Evolutionary conservation across 2,888 invertebrate genomes (phyloP).

Genomic region (Slavum lentiscoides): DNA sequence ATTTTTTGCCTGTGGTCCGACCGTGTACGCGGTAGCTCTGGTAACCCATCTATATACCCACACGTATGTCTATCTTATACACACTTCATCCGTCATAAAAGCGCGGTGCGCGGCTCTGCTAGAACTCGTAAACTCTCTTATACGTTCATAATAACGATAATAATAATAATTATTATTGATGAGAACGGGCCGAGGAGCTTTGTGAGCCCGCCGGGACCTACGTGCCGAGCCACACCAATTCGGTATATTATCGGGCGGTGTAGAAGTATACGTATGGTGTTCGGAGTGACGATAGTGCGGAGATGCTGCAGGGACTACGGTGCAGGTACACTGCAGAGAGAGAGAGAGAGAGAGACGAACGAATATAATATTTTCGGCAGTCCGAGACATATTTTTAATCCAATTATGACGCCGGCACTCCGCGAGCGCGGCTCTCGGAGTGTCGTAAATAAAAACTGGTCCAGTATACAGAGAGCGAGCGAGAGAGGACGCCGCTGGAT

Average conservation of each 20-base stretch:
- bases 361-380: conserved; percentile 46
- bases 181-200: conserved; percentile 38
- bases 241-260: conserved; percentile 33
- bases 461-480: neutral
- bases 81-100: conserved; percentile 45
- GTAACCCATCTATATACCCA: no score
- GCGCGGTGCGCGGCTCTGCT: neutral
- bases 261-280: neutral
- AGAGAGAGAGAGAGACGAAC: conserved; percentile 2
- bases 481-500: no score
- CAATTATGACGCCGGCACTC: conserved; percentile 42
- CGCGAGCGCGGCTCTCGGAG: neutral
- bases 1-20: neutral
- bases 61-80: neutral
- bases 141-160: conserved; percentile 34
- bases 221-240: conserved; percentile 48
- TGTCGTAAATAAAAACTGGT: conserved; percentile 42
- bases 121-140: conserved; percentile 43
- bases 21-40: no score
- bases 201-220: conserved; percentile 50
- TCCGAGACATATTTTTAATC: conserved; percentile 49
- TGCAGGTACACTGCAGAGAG: neutral
- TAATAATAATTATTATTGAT: conserved; percentile 47
- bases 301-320: no score
- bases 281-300: neutral